Percentiles rank a stretch among this genome's conserved stretches.
Conservation (phyloP, 2,113 vertebrate species). For the Physeter macrocephalus region DNA sequence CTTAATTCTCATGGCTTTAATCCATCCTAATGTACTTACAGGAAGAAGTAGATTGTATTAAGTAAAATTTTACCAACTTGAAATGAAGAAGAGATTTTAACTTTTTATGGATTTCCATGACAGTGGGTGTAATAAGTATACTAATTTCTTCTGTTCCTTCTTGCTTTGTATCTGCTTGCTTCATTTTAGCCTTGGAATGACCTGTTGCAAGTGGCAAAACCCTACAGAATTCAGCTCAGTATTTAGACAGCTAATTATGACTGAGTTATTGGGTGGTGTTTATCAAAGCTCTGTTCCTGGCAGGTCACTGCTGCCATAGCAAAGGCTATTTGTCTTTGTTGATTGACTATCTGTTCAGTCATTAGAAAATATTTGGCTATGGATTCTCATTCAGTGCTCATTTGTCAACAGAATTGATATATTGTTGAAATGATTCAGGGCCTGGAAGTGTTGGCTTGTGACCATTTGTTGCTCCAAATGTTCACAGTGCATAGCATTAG, state of each 20-base stretch:
- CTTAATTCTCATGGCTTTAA: slow-evolving; percentile 57
- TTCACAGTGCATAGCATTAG: slow-evolving; percentile 4
- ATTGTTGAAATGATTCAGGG: background rate
- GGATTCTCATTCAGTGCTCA: slow-evolving; percentile 54
- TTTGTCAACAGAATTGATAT: slow-evolving; percentile 73
- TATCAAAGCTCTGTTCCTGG: slow-evolving; percentile 51
- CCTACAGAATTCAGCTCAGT: background rate
- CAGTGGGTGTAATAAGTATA: background rate
- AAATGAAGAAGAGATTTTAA: background rate
- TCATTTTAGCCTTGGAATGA: background rate
- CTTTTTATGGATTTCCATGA: background rate
- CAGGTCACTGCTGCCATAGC: slow-evolving; percentile 34
- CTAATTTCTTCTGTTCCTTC: slow-evolving; percentile 35
- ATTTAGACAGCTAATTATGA: slow-evolving; percentile 59
- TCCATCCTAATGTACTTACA: background rate
- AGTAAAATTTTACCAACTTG: background rate
- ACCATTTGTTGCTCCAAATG: slow-evolving; percentile 21
- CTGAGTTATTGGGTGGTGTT: slow-evolving; percentile 58
- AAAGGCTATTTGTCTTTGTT: slow-evolving; percentile 66
- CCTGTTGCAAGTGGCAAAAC: background rate
- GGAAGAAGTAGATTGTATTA: background rate
- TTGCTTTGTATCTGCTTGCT: slow-evolving; percentile 28
- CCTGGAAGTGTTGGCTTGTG: background rate
- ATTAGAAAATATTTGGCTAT: slow-evolving; percentile 47
- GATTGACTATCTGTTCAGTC: slow-evolving; percentile 46